phyloP scores from a whole-genome alignment of 2,888 invertebrate genomes.

The Drosophila macrothrix region DNA sequence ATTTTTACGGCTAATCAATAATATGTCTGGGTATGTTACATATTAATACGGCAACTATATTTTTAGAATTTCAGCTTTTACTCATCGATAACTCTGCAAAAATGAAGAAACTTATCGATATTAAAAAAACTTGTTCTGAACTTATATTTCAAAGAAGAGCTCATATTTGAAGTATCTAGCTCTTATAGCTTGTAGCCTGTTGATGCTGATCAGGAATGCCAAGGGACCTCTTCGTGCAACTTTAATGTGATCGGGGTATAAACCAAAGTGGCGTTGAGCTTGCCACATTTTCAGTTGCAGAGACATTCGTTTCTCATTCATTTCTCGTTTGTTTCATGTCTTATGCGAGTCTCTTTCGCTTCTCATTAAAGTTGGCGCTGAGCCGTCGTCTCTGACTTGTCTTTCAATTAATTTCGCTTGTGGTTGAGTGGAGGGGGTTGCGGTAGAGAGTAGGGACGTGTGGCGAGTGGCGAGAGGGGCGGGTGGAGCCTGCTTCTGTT shows the following conservation, averaged over 20 bases:
- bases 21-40: neutral
- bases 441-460: no score
- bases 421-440: neutral
- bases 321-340: neutral
- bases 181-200: no score
- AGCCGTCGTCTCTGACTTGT: slow-evolving; percentile 21
- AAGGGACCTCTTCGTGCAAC: neutral
- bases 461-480: no score
- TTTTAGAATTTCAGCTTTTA: no score
- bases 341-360: neutral
- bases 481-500: slow-evolving; percentile 1
- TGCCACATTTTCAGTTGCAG: slow-evolving; percentile 25
- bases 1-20: neutral
- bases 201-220: neutral
- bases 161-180: neutral
- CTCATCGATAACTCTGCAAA: neutral
- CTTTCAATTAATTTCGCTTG: slow-evolving; percentile 55
- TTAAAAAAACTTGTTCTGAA: neutral
- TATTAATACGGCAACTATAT: neutral
- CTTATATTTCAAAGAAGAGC: neutral
- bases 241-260: neutral
- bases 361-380: slow-evolving; percentile 58
- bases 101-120: neutral
- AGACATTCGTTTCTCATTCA: slow-evolving; percentile 37
- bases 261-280: slow-evolving; percentile 6